These are phyloP conservation scores for Eilema sororculum DNA, from an alignment of 2,888 invertebrate species.

Conservation along the genomic window DNA sequence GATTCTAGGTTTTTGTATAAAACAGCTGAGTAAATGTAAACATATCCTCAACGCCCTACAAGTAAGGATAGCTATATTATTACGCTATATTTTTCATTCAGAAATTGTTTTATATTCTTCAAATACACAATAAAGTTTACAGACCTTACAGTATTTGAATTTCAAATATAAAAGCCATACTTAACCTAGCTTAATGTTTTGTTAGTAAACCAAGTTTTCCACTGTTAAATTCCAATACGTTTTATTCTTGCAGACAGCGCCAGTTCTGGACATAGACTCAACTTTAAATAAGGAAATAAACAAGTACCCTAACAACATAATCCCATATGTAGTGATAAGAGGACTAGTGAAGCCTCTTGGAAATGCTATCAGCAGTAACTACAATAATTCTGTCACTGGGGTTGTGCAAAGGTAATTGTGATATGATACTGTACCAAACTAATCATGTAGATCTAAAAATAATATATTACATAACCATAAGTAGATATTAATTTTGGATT, in stretches of 20 bases:
- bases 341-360: slow-evolving; percentile 93
- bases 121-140: background rate
- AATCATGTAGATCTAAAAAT: background rate
- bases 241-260: slow-evolving; percentile 86
- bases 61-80: slow-evolving; percentile 76
- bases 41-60: slow-evolving; percentile 90
- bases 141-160: background rate
- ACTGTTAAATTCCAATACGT: background rate
- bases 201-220: background rate
- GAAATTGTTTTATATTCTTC: background rate
- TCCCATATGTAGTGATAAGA: slow-evolving; percentile 92
- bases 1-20: slow-evolving; percentile 91
- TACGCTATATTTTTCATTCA: background rate
- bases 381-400: slow-evolving; percentile 91
- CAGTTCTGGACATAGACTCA: slow-evolving; percentile 89
- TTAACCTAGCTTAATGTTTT: background rate
- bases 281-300: slow-evolving; percentile 88
- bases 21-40: slow-evolving; percentile 92
- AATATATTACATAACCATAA: background rate
- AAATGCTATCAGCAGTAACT: slow-evolving; percentile 91
- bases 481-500: background rate
- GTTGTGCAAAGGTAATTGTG: slow-evolving; percentile 90
- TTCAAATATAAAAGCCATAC: background rate
- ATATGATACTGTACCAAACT: background rate
- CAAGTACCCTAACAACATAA: slow-evolving; percentile 88